Evolutionary conservation across 2,888 invertebrate species (phyloP).

Genomic region (Bombylius discolor): DNA sequence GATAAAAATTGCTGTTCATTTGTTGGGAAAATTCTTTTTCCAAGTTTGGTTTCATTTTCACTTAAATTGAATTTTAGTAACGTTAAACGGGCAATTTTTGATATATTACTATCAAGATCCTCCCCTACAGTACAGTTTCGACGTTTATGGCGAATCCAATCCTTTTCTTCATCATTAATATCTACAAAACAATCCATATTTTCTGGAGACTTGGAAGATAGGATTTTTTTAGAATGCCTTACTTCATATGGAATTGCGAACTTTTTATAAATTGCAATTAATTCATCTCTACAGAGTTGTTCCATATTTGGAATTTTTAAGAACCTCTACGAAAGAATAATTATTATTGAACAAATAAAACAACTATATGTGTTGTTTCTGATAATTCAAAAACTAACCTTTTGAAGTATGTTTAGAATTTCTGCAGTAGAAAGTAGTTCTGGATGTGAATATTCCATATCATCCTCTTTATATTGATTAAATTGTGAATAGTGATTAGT

Average conservation of each 20-base stretch:
- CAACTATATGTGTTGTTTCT: neutral
- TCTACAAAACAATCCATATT: too few species aligned
- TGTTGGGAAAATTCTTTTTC: neutral
- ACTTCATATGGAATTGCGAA: conserved; percentile 19
- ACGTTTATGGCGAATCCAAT: too few species aligned
- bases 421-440: conserved; percentile 12
- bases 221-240: too few species aligned
- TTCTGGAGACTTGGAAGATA: too few species aligned
- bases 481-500: too few species aligned
- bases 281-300: conserved; percentile 16
- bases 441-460: too few species aligned
- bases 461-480: too few species aligned
- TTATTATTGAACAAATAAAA: neutral
- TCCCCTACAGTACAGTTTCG: too few species aligned
- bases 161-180: too few species aligned
- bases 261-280: conserved; percentile 21
- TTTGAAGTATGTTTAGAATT: conserved; percentile 19
- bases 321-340: conserved; percentile 17
- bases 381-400: too few species aligned
- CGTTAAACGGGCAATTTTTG: conserved; percentile 7
- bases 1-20: neutral
- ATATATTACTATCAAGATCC: neutral
- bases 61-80: conserved; percentile 5
- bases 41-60: neutral
- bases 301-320: conserved; percentile 19